phyloP scores from a whole-genome alignment of 2,888 invertebrate genomes.

The Cylloceria caligata region DNA sequence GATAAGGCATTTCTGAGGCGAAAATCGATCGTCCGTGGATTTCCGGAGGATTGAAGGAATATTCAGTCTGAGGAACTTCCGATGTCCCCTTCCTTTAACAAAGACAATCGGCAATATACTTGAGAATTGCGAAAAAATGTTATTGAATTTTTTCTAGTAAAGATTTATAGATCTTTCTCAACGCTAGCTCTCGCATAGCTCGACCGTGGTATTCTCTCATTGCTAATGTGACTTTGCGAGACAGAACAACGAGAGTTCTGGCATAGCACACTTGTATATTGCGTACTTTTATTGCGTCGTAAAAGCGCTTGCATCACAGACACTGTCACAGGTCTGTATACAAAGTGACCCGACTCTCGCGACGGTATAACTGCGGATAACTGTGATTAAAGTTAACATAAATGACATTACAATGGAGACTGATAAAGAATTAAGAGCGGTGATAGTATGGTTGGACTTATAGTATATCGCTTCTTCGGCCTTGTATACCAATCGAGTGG shows the following conservation, averaged over 20 bases:
- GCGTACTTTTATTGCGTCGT: background rate
- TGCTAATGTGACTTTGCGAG: background rate
- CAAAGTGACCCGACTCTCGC: background rate
- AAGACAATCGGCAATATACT: background rate
- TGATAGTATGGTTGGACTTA: background rate
- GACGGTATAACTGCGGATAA: background rate
- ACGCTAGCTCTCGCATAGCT: too few relatives aligned
- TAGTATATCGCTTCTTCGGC: background rate
- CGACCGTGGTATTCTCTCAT: background rate
- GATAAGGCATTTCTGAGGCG: slow-evolving; percentile 40
- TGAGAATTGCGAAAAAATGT: slow-evolving; percentile 15
- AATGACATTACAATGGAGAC: background rate
- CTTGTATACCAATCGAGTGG: background rate
- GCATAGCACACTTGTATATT: background rate
- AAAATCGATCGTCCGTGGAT: slow-evolving; percentile 50
- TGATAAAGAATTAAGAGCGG: slow-evolving; percentile 14
- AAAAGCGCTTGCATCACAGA: background rate
- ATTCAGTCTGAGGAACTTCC: slow-evolving; percentile 42
- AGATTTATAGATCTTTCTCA: slow-evolving; percentile 1
- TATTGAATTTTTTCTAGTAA: background rate
- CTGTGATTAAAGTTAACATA: slow-evolving; percentile 9
- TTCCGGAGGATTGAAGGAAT: slow-evolving; percentile 38
- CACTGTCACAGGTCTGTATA: background rate
- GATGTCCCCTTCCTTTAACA: slow-evolving; percentile 15
- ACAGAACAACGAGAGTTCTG: background rate